These are phyloP conservation scores for Acanthopleura granulata DNA, from an alignment of 2,888 invertebrate species.

Conservation along the genomic window DNA sequence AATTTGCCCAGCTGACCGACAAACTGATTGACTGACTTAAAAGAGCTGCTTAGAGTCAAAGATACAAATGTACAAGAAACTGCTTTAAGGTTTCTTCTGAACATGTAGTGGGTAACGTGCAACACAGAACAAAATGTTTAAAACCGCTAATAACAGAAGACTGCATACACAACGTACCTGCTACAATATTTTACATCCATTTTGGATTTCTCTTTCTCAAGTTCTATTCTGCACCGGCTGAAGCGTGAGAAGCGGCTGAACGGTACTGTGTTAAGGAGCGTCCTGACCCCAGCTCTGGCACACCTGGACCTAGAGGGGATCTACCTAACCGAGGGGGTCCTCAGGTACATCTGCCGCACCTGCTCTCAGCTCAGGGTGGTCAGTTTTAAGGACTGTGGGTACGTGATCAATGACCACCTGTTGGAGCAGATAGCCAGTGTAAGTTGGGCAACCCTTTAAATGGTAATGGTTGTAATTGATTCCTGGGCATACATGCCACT, in stretches of 20 bases:
- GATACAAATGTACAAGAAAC: no score
- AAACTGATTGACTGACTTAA: no score
- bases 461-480: not conserved
- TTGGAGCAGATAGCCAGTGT: conserved; percentile 55
- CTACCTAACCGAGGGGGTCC: conserved; percentile 50
- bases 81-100: no score
- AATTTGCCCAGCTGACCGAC: no score
- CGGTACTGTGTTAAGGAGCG: conserved; percentile 36
- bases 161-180: no score
- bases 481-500: no score
- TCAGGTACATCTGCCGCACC: conserved; percentile 45
- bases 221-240: conserved; percentile 57
- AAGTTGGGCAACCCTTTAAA: not conserved
- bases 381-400: conserved; percentile 59
- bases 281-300: conserved; percentile 55
- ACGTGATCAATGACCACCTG: conserved; percentile 57
- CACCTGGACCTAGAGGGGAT: conserved; percentile 56
- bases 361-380: conserved; percentile 55
- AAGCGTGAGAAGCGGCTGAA: conserved; percentile 56
- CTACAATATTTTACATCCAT: not conserved
- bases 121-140: no score
- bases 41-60: no score
- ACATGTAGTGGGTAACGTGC: no score
- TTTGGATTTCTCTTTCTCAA: conserved; percentile 31
- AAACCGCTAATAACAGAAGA: no score